These are phyloP conservation scores for Drosophila atroscutellata DNA, from an alignment of 2,888 invertebrate species.

Conservation along the genomic window DNA sequence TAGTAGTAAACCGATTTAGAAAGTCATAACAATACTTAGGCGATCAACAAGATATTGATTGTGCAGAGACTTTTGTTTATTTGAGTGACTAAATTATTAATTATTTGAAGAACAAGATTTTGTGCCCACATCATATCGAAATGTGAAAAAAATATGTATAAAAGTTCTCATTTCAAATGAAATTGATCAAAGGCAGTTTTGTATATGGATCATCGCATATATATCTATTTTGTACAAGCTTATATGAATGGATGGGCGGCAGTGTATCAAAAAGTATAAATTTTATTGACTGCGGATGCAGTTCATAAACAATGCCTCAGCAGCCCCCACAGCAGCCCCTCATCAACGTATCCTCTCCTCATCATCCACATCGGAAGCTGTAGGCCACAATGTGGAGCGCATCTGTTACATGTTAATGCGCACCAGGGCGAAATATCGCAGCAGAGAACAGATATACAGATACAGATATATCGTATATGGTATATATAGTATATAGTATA, in stretches of 20 bases:
- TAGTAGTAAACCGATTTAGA: neutral
- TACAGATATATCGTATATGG: slow-evolving; percentile 14
- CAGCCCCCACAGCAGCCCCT: neutral
- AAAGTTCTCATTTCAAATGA: slow-evolving; percentile 17
- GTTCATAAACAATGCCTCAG: slow-evolving; percentile 75
- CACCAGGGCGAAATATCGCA: slow-evolving; percentile 60
- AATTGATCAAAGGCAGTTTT: slow-evolving; percentile 63
- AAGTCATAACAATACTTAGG: fast-evolving
- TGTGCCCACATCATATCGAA: neutral
- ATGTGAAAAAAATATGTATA: neutral
- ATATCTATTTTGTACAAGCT: slow-evolving; percentile 11
- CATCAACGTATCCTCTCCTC: neutral
- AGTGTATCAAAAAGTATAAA: slow-evolving; percentile 75
- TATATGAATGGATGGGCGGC: slow-evolving; percentile 25
- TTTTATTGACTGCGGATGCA: slow-evolving; percentile 81
- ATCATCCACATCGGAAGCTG: slow-evolving; percentile 13
- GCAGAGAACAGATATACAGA: slow-evolving; percentile 34
- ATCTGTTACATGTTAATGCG: slow-evolving; percentile 81
- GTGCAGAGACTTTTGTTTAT: neutral
- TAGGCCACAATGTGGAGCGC: slow-evolving; percentile 78
- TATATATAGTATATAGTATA: slow-evolving; percentile 6
- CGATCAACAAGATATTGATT: neutral
- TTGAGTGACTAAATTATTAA: neutral
- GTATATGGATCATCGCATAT: slow-evolving; percentile 42
- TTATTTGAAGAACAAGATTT: neutral